These are phyloP conservation scores for Macroglossus sobrinus DNA, from an alignment of 2,113 vertebrate genomes.

Conservation along the genomic window DNA sequence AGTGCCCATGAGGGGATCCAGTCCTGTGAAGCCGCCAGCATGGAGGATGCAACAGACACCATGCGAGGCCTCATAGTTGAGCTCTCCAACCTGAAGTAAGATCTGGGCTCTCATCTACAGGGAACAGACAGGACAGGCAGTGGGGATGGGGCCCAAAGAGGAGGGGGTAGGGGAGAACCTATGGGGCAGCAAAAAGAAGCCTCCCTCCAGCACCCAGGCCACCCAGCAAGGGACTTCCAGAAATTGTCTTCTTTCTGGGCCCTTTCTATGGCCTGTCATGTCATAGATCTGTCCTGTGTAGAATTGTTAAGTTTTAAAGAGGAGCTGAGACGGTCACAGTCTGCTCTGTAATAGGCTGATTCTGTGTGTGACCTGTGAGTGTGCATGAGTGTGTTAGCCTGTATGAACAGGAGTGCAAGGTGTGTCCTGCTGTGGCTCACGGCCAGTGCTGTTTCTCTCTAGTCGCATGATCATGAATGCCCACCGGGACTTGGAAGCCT, in stretches of 20 bases:
- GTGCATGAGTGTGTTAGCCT: too few relatives aligned
- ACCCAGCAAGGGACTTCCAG: not conserved
- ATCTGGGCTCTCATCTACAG: rapidly evolving
- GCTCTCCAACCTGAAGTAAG: slow-evolving; percentile 91
- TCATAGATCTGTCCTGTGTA: not conserved
- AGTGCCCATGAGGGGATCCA: slow-evolving; percentile 66
- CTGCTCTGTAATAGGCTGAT: not conserved
- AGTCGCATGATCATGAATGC: slow-evolving; percentile 80
- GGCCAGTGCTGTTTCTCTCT: not conserved
- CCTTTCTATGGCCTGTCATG: not conserved
- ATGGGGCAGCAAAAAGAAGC: not conserved
- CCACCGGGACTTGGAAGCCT: slow-evolving; percentile 76
- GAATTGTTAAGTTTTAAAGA: not conserved
- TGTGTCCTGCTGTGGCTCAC: not conserved
- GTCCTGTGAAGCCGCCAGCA: not conserved
- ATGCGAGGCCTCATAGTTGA: slow-evolving; percentile 87
- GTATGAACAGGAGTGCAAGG: too few relatives aligned
- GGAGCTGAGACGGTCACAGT: not conserved
- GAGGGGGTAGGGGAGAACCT: not conserved
- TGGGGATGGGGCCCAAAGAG: not conserved
- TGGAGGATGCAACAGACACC: slow-evolving; percentile 84
- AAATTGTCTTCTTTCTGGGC: not conserved
- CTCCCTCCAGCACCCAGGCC: not conserved
- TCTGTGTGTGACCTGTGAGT: not conserved
- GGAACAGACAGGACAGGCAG: rapidly evolving